phyloP scores from a whole-genome alignment of 2,888 invertebrate genomes.

The Dasypolia templi region DNA sequence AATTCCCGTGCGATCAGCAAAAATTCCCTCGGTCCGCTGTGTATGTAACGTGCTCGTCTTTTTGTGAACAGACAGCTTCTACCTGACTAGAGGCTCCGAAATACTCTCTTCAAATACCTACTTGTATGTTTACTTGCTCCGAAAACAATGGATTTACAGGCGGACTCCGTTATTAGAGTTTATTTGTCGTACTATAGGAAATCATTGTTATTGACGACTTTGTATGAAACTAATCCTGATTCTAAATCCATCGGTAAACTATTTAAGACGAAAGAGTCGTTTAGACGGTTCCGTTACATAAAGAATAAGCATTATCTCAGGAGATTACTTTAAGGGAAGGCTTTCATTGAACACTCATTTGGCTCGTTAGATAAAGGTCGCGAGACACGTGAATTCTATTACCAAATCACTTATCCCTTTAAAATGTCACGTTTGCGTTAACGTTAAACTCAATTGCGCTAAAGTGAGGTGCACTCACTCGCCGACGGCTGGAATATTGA shows the following conservation, averaged over 20 bases:
- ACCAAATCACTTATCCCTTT: conserved; percentile 65
- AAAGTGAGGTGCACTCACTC: conserved; percentile 64
- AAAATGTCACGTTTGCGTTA: conserved; percentile 69
- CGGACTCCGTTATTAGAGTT: conserved; percentile 63
- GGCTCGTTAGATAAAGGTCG: conserved; percentile 57
- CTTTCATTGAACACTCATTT: conserved; percentile 59
- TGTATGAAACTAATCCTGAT: conserved; percentile 9
- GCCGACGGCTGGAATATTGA: conserved; percentile 74
- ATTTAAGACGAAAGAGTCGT: conserved; percentile 8
- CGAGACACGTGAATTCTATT: conserved; percentile 59
- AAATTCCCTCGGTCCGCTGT: conserved; percentile 63
- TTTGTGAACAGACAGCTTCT: conserved; percentile 69
- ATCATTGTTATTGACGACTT: conserved; percentile 1
- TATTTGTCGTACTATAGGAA: conserved; percentile 24
- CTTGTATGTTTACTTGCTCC: conserved; percentile 66
- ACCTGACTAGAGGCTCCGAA: conserved; percentile 71
- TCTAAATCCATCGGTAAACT: conserved; percentile 13
- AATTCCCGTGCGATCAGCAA: conserved; percentile 67
- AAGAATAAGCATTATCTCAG: conserved; percentile 16
- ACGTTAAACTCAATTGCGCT: conserved; percentile 67
- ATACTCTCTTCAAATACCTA: conserved; percentile 69
- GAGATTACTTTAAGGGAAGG: conserved; percentile 14
- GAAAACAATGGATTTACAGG: conserved; percentile 73
- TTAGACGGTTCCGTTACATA: conserved; percentile 4
- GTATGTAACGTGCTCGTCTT: conserved; percentile 67